These are phyloP conservation scores for Centropristis striata DNA, from an alignment of 2,113 vertebrate species.

Conservation along the genomic window DNA sequence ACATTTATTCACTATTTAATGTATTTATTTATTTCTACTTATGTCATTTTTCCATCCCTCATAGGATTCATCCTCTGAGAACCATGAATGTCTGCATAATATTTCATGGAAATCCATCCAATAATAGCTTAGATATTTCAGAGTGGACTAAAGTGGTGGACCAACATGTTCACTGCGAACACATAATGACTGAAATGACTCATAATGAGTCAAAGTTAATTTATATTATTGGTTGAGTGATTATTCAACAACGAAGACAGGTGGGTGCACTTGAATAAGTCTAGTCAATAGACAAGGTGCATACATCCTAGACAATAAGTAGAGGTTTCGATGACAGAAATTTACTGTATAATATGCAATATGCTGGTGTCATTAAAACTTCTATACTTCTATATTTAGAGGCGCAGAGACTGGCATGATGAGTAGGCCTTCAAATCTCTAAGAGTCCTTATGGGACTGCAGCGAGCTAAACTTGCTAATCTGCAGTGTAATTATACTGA, in stretches of 20 bases:
- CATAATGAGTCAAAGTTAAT: no score
- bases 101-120: not conserved
- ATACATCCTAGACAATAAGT: not conserved
- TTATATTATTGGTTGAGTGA: not conserved
- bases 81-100: not conserved
- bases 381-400: conserved; percentile 35
- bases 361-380: conserved; percentile 9
- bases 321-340: not conserved
- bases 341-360: not conserved
- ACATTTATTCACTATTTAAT: no score
- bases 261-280: not conserved
- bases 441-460: conserved; percentile 14
- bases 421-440: conserved; percentile 14
- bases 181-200: not conserved
- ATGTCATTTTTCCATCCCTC: no score
- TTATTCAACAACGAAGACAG: not conserved
- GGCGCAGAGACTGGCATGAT: not conserved
- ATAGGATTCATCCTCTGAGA: not conserved
- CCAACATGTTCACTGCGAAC: no score
- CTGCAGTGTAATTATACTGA: conserved; percentile 31
- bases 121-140: not conserved
- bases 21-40: no score
- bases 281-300: not conserved
- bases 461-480: conserved; percentile 19
- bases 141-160: not conserved